A percentile compares a stretch with the other conserved stretches of the same genome.
phyloP scores from a whole-genome alignment of 2,797 vertebrate species.

The Dryobates pubescens region DNA sequence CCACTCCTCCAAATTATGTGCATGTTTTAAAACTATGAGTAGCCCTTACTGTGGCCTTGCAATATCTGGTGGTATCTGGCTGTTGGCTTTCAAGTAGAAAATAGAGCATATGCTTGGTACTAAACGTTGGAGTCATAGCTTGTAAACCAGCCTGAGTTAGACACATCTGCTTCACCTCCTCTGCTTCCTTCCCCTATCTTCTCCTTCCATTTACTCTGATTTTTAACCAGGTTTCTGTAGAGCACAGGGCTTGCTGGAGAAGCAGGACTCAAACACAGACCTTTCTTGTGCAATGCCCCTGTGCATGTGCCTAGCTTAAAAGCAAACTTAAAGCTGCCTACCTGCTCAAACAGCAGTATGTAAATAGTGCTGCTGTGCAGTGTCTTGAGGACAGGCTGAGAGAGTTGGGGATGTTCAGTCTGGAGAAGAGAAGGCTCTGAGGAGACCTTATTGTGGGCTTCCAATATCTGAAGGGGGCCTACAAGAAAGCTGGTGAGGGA shows the following conservation, averaged over 20 bases:
- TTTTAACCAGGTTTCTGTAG: background rate
- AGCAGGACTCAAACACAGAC: background rate
- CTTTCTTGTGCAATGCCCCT: background rate
- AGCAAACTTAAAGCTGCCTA: background rate
- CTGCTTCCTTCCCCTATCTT: background rate
- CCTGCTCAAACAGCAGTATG: background rate
- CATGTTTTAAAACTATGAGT: background rate
- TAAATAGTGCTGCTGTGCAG: background rate
- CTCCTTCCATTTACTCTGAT: background rate
- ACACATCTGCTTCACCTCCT: constrained; percentile 2
- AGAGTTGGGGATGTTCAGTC: no score
- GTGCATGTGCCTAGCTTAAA: background rate
- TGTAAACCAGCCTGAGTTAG: background rate
- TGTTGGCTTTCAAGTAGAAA: constrained; percentile 51
- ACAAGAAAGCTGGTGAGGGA: no score
- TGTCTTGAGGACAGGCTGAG: background rate
- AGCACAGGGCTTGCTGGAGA: background rate
- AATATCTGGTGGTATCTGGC: background rate
- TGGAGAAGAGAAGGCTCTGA: no score
- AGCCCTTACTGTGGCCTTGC: background rate
- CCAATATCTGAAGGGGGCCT: no score
- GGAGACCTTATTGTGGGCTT: no score
- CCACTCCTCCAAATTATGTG: background rate
- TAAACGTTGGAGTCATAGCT: background rate
- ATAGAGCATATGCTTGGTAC: background rate